phyloP scores from a whole-genome alignment of 30 jellyfish, hydroid and myxozoan genomes.

The Aurelia sp. region DNA sequence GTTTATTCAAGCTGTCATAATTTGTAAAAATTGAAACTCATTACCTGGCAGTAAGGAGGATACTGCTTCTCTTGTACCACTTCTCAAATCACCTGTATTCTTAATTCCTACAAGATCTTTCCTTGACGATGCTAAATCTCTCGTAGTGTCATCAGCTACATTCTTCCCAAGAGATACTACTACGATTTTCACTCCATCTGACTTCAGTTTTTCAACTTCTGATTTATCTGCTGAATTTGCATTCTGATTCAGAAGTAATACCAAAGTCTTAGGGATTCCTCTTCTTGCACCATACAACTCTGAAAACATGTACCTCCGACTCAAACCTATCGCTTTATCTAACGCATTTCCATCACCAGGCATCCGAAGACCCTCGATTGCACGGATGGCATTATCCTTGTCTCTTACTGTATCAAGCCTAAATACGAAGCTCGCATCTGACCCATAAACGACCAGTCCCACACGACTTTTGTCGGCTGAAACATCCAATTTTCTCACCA shows the following conservation, averaged over 20 bases:
- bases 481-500: constrained; percentile 23
- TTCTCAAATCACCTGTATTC: neutral
- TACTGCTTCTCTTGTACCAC: neutral
- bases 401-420: constrained; percentile 3
- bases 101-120: neutral
- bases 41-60: neutral
- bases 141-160: constrained; percentile 14
- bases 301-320: constrained; percentile 47
- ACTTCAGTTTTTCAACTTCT: constrained; percentile 18
- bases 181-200: constrained; percentile 22
- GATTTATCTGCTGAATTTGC: neutral
- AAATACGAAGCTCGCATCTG: constrained; percentile 19
- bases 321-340: constrained; percentile 57
- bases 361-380: neutral
- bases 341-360: constrained; percentile 13
- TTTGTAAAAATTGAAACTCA: too few relatives aligned
- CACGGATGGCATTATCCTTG: neutral
- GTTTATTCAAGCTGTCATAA: too few relatives aligned
- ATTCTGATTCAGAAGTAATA: constrained; percentile 54
- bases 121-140: neutral
- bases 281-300: constrained; percentile 65
- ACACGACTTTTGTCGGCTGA: constrained; percentile 23
- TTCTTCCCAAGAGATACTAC: constrained; percentile 37
- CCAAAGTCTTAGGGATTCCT: constrained; percentile 56
- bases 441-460: constrained; percentile 34